phyloP scores from a whole-genome alignment of 2,797 vertebrate genomes.

The Melanotaenia parkinsoni region DNA sequence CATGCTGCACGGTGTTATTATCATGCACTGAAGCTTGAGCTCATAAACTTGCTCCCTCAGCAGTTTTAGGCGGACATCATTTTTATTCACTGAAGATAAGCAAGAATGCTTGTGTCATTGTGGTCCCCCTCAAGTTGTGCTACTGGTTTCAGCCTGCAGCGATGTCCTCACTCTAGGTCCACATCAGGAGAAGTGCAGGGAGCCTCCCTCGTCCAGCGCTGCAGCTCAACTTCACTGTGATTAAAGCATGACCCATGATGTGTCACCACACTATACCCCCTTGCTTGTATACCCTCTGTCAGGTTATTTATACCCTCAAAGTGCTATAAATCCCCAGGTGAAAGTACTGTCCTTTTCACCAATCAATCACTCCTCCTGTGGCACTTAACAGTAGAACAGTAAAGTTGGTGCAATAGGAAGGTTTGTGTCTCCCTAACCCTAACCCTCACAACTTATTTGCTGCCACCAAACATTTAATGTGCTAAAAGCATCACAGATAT shows the following conservation, averaged over 20 bases:
- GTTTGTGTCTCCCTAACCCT: slow-evolving; percentile 9
- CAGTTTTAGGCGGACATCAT: slow-evolving; percentile 60
- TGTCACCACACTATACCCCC: slow-evolving; percentile 61
- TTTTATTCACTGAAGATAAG: slow-evolving; percentile 68
- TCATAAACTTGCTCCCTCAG: slow-evolving; percentile 66
- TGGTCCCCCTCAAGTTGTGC: slow-evolving; percentile 23
- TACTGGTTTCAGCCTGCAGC: slow-evolving; percentile 37
- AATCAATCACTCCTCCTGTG: slow-evolving; percentile 71
- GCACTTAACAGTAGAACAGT: slow-evolving; percentile 51
- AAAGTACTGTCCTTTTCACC: slow-evolving; percentile 79
- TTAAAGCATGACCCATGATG: slow-evolving; percentile 73
- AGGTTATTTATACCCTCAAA: slow-evolving; percentile 79
- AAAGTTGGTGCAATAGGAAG: slow-evolving; percentile 39
- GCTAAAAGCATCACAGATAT: slow-evolving; percentile 43
- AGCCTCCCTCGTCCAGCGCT: slow-evolving; percentile 31
- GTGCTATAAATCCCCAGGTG: slow-evolving; percentile 76
- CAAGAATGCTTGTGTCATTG: slow-evolving; percentile 47
- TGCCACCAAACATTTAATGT: slow-evolving; percentile 35
- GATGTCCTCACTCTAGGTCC: slow-evolving; percentile 36
- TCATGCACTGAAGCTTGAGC: slow-evolving; percentile 53
- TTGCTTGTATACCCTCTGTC: slow-evolving; percentile 56
- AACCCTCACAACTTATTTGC: slow-evolving; percentile 35
- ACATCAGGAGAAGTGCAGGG: slow-evolving; percentile 49
- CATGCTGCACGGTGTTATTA: slow-evolving; percentile 67
- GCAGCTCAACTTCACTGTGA: slow-evolving; percentile 65